Evolutionary conservation across 2,113 vertebrate species (phyloP), one percentile per base, ranked within the genome.

Genomic region (Barnardius zonarius): DNA sequence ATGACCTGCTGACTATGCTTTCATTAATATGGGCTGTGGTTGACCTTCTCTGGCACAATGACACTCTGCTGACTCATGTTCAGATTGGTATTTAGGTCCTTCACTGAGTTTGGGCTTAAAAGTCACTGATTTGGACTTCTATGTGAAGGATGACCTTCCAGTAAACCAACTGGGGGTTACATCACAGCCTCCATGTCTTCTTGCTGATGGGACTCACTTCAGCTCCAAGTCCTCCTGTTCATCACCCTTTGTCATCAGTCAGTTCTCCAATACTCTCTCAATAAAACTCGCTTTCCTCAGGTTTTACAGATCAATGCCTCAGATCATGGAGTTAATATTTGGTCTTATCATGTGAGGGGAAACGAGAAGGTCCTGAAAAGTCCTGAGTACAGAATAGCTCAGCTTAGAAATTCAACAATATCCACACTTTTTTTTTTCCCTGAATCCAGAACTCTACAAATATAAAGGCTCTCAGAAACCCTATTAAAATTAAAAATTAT

Each of bases 391-490:
- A 49, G 89, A 84, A 80, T 61, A 67, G 44, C 33, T 90, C 61
- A 61, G 33, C 64, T 82, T 39, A 83, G 27, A 91, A 72, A 30
- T 19, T 76, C 87, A 48, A 13, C 13, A 10, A 41, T 13, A 61
- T 27, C 20, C 37, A 28, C 41, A 20, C 9, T 57, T 22, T 20
- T 10, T 5, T 4, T 0, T 8, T 4, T 0, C 0, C 13, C 8
- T 10, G 3, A 92, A 93, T 81, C 37, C 25, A 78, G 80, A 88
- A 70, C 44, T 52, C 41, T 79, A 67, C 51, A 78, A 41, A 83
- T 41, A 54, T 7, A 91, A 88, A 90, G 10, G 33, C 6, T 68
- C 30, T 59, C 33, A 41, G 67, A 67, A 64, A 51, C 18, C 23
- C 72, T 61, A 55, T 31, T 92, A 73, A 75, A 79, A 92, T 70